A percentile compares a stretch with the other conserved stretches of the same genome.
These are phyloP conservation scores for Danaus plexippus DNA, from an alignment of 1,140 invertebrate species.

Conservation along the genomic window DNA sequence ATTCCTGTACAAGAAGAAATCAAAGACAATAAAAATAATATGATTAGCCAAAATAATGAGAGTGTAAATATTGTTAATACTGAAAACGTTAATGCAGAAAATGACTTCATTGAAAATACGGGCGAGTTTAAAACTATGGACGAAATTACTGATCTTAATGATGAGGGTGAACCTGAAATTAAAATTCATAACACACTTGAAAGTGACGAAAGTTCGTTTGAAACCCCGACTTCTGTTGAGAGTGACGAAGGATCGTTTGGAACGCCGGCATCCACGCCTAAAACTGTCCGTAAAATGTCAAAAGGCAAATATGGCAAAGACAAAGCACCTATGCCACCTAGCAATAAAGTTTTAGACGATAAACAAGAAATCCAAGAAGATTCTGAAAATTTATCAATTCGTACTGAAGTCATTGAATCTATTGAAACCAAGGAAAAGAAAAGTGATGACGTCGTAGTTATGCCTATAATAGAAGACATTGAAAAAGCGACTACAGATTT, in stretches of 20 bases:
- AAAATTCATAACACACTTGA: too few species aligned
- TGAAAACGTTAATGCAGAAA: constrained; percentile 3
- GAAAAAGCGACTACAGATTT: not conserved
- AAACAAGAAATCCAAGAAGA: not conserved
- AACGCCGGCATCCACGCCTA: constrained; percentile 66
- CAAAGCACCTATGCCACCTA: constrained; percentile 59
- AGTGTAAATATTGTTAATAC: constrained; percentile 7
- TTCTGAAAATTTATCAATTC: constrained; percentile 1
- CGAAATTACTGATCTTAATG: too few species aligned
- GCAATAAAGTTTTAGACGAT: constrained; percentile 1
- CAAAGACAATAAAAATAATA: constrained; percentile 12
- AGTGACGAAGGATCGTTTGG: constrained; percentile 63
- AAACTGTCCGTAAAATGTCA: constrained; percentile 41
- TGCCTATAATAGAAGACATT: not conserved
- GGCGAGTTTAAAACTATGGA: too few species aligned
- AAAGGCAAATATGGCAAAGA: constrained; percentile 65
- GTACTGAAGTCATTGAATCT: not conserved
- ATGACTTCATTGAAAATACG: not conserved
- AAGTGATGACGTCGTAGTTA: not conserved
- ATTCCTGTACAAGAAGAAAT: constrained; percentile 20
- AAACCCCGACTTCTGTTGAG: constrained; percentile 36
- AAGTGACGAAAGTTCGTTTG: constrained; percentile 26
- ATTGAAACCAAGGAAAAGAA: constrained; percentile 6
- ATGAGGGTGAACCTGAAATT: too few species aligned
- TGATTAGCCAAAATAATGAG: constrained; percentile 12